Base-by-base conservation (phyloP, 1,140 invertebrate genomes). In the Zophobas morio region DNA sequence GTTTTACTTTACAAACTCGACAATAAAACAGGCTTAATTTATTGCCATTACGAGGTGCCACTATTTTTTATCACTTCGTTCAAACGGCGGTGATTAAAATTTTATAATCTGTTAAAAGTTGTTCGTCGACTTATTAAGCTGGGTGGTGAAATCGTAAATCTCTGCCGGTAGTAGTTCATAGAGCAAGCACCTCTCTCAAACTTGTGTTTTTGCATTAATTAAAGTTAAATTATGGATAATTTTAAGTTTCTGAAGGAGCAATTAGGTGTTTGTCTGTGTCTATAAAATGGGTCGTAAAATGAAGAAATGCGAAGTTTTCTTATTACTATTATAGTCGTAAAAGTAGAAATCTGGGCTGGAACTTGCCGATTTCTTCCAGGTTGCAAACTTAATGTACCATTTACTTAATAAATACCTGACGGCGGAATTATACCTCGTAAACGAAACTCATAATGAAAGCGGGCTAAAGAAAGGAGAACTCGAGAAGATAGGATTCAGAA, bases 101-200 rank as follows among this genome's bases (percentile, higher is more conserved):
- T 66, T 66, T 66, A 66, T 66, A 42, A 60, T 42, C 60, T 66
- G 60, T 66, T 66, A 42, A 66, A 66, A 66, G 60, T 66, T 66
- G 39, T 51, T 20, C 49, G 60, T 42, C 20, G 33, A 66, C 6
- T 40, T 66, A 20, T 8, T 36, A 6, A 63, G 57, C 39, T 63
- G 8, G 35, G 34, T 39, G 20, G 49, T 37, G 35, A 4, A 63
- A 34, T 63, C 57, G 39, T 66, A 66, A 66, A 66, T 66, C 60
- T 66, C 39, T 32, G 39, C 37, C 39, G 32, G 60, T 42, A 36
- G 34, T 66, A 6, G 40, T 37, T 66, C 60, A 66, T 66, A 40
- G 36, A 36, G 6, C 37, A 39, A 60, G 56, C 34, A 60, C 56
- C 56, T 60, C 36, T 36, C 56, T 54, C 2, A 34, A 66, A 66